phyloP scores from a whole-genome alignment of 2,797 vertebrate species.

The Lophius americanus region DNA sequence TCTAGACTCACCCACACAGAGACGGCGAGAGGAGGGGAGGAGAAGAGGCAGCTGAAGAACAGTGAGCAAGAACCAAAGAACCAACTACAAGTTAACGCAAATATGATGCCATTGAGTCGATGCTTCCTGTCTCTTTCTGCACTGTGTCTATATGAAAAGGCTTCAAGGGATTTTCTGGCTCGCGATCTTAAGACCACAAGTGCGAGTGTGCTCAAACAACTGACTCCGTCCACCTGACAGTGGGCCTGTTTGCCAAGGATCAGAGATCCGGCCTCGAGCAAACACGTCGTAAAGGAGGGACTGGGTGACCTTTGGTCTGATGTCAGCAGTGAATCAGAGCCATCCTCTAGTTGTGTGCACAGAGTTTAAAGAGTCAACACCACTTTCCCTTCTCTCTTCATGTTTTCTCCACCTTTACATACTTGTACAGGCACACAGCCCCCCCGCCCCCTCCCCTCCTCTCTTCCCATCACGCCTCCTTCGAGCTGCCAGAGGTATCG shows the following conservation, averaged over 20 bases:
- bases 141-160: not conserved
- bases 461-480: not conserved
- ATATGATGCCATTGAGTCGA: no score
- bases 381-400: not conserved
- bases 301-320: slow-evolving; percentile 51
- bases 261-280: slow-evolving; percentile 50
- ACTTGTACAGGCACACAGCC: slow-evolving; percentile 32
- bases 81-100: no score
- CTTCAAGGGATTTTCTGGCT: slow-evolving; percentile 18
- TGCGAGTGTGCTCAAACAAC: slow-evolving; percentile 45
- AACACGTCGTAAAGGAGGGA: slow-evolving; percentile 58
- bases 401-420: slow-evolving; percentile 32
- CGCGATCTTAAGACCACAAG: slow-evolving; percentile 40
- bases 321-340: slow-evolving; percentile 29
- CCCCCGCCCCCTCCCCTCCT: slow-evolving; percentile 7
- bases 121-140: not conserved
- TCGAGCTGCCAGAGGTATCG: slow-evolving; percentile 65
- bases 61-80: no score
- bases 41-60: no score
- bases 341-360: slow-evolving; percentile 28
- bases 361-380: slow-evolving; percentile 18
- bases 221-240: slow-evolving; percentile 40
- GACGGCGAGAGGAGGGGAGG: no score
- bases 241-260: slow-evolving; percentile 35
- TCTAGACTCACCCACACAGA: no score